Evolutionary conservation across 2,113 vertebrate species (phyloP).

Genomic region (Panthera uncia): DNA sequence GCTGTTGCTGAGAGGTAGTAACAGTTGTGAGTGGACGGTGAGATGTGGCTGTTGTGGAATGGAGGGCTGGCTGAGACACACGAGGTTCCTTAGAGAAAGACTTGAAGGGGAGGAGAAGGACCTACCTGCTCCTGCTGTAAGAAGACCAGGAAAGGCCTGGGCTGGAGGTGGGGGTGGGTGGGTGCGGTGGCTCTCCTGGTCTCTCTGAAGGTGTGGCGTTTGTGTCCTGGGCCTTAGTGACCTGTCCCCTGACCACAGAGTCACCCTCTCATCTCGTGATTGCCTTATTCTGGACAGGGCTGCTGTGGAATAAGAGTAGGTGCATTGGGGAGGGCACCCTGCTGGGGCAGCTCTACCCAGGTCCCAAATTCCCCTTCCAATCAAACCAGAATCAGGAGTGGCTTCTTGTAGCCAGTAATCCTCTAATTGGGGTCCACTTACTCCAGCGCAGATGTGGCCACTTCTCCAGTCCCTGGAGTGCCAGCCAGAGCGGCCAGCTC

Average conservation of each 20-base stretch:
- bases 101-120: neutral
- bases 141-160: neutral
- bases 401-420: neutral
- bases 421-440: constrained; percentile 47
- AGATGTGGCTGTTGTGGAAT: neutral
- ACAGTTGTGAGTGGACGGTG: neutral
- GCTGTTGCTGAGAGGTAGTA: neutral
- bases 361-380: constrained; percentile 7
- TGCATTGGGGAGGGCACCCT: neutral
- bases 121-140: no score
- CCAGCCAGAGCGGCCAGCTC: neutral
- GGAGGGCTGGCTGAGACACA: neutral
- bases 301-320: neutral
- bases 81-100: neutral
- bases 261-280: neutral
- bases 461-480: neutral
- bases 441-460: constrained; percentile 1
- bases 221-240: neutral
- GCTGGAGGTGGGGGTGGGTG: neutral
- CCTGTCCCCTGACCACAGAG: neutral
- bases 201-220: neutral
- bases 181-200: neutral
- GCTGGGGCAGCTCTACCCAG: neutral
- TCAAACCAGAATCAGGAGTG: neutral
- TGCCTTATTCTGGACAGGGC: neutral